phyloP scores from a whole-genome alignment of 2,888 invertebrate species.

The Gymnoscelis rufifasciata region DNA sequence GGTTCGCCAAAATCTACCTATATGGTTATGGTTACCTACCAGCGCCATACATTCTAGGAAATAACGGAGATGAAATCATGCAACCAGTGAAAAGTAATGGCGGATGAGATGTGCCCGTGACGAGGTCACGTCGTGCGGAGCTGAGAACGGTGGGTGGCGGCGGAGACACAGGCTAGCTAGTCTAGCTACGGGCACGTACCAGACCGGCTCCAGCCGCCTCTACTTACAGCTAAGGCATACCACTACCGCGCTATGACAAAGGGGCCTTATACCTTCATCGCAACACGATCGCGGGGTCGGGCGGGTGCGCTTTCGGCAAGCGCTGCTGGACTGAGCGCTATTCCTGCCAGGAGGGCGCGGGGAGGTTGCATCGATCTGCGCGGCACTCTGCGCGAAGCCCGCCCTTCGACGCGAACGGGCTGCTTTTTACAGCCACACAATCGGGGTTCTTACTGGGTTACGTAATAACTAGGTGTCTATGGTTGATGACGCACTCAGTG shows the following conservation, averaged over 20 bases:
- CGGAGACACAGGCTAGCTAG: conserved; percentile 42
- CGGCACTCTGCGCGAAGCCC: conserved; percentile 12
- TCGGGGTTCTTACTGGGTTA: conserved; percentile 32
- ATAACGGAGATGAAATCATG: conserved; percentile 20
- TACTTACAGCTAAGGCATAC: conserved; percentile 66
- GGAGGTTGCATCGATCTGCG: conserved; percentile 22
- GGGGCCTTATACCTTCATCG: conserved; percentile 72
- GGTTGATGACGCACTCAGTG: conserved; percentile 15
- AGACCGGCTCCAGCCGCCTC: conserved; percentile 50
- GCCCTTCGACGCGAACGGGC: conserved; percentile 22
- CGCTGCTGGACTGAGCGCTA: conserved; percentile 43
- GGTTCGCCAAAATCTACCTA: neutral
- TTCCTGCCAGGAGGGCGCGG: conserved; percentile 20
- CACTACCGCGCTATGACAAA: conserved; percentile 64
- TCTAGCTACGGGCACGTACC: conserved; percentile 56
- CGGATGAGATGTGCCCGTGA: conserved; percentile 29
- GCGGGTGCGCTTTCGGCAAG: conserved; percentile 38
- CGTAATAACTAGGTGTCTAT: conserved; percentile 27
- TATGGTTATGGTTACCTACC: neutral
- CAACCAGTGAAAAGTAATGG: conserved; percentile 27
- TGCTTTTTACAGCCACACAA: conserved; percentile 37
- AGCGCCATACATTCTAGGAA: conserved; percentile 6
- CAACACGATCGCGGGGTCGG: conserved; percentile 51
- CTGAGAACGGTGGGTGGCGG: conserved; percentile 32
- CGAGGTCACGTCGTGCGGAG: conserved; percentile 31